Evolutionary conservation across 2,797 vertebrate genomes (phyloP).

Genomic region (Sebastes itinus): DNA sequence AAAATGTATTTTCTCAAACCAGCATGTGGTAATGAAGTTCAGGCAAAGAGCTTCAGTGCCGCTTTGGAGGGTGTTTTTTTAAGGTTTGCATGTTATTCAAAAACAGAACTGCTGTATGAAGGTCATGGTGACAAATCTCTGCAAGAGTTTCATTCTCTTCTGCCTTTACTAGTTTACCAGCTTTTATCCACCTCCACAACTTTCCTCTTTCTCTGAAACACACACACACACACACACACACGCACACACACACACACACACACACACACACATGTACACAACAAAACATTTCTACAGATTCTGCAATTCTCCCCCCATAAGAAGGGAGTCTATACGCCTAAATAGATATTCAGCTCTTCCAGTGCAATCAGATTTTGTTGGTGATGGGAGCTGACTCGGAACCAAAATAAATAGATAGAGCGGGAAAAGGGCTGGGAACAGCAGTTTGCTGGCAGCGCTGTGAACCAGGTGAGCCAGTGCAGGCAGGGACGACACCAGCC

Average conservation of each 20-base stretch:
- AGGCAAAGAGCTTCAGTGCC: neutral
- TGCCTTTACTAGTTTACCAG: constrained; percentile 13
- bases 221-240: neutral
- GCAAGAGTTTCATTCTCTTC: constrained; percentile 14
- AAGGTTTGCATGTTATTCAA: constrained; percentile 21
- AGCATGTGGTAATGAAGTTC: constrained; percentile 6
- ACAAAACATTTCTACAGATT: constrained; percentile 32
- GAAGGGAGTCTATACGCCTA: constrained; percentile 16
- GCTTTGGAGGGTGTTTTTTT: neutral
- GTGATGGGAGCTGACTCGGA: constrained; percentile 73
- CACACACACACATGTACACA: neutral
- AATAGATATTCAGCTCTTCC: constrained; percentile 51
- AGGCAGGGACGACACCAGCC: constrained; percentile 78
- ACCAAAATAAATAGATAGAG: constrained; percentile 72
- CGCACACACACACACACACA: too few species aligned
- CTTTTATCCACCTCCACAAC: constrained; percentile 7
- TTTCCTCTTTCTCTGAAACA: neutral
- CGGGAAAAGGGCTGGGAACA: constrained; percentile 60
- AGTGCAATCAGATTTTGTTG: constrained; percentile 64
- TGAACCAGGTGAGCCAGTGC: constrained; percentile 72
- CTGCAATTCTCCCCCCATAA: constrained; percentile 12
- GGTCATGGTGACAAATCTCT: constrained; percentile 32
- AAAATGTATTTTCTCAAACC: neutral
- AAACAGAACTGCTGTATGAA: constrained; percentile 19
- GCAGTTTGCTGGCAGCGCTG: constrained; percentile 75